Conservation (phyloP, 1,140 invertebrate genomes). For the Thereuonema tuberculata region DNA sequence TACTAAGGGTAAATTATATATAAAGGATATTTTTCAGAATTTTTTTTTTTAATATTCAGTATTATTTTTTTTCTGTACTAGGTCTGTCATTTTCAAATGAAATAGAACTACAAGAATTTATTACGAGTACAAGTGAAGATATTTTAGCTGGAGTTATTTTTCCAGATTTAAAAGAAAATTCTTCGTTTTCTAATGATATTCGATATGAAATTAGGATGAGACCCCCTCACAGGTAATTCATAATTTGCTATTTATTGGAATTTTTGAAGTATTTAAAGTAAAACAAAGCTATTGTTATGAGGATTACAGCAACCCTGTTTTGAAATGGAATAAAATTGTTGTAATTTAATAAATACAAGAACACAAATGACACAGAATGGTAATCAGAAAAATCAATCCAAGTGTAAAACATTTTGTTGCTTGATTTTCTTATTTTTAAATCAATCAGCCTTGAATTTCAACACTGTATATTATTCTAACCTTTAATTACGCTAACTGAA, state of each 20-base stretch:
- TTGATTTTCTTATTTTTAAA: too few species aligned
- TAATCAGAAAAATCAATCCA: too few species aligned
- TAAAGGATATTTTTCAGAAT: background rate
- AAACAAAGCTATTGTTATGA: background rate
- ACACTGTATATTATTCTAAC: too few species aligned
- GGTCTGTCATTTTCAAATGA: constrained; percentile 29
- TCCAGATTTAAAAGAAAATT: constrained; percentile 17
- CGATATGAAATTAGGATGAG: constrained; percentile 43
- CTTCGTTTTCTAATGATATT: constrained; percentile 20
- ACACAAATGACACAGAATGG: too few species aligned
- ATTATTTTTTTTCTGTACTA: constrained; percentile 5
- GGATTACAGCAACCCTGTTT: background rate
- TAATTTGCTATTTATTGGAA: background rate
- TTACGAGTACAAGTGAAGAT: constrained; percentile 26
- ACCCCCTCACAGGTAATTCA: background rate
- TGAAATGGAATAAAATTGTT: too few species aligned
- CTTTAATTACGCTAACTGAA: too few species aligned
- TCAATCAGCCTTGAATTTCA: too few species aligned
- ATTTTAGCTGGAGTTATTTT: constrained; percentile 32
- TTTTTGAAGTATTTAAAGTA: background rate
- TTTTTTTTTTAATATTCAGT: background rate
- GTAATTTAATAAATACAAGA: too few species aligned
- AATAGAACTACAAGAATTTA: constrained; percentile 28
- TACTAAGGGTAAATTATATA: background rate
- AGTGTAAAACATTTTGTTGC: too few species aligned